phyloP scores from a whole-genome alignment of 2,888 invertebrate species.

The Tridacna gigas region DNA sequence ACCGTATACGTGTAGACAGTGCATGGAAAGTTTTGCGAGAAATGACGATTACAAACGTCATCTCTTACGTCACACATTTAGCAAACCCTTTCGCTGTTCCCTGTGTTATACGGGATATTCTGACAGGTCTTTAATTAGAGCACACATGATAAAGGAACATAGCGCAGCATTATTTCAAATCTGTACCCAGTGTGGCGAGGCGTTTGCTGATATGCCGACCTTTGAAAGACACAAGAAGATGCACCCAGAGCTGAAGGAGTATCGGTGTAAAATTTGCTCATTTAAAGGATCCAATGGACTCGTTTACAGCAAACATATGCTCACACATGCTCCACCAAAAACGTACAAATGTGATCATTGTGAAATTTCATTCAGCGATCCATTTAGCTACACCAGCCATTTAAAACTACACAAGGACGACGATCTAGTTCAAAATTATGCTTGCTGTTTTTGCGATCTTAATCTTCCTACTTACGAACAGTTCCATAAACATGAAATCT shows the following conservation, averaged over 20 bases:
- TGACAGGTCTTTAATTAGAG: slow-evolving; percentile 73
- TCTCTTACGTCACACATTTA: slow-evolving; percentile 74
- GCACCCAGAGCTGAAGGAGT: slow-evolving; percentile 74
- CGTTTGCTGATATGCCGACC: slow-evolving; percentile 63
- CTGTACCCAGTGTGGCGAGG: slow-evolving; percentile 76
- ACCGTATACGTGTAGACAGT: slow-evolving; percentile 73
- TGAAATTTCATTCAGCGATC: slow-evolving; percentile 70
- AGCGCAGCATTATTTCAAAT: slow-evolving; percentile 68
- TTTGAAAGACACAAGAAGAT: slow-evolving; percentile 74
- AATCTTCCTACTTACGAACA: slow-evolving; percentile 70
- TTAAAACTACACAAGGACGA: slow-evolving; percentile 73
- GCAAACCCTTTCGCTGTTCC: slow-evolving; percentile 75
- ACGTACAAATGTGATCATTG: slow-evolving; percentile 72
- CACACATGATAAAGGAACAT: slow-evolving; percentile 75
- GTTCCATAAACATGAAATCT: slow-evolving; percentile 76
- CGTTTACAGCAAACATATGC: slow-evolving; percentile 73
- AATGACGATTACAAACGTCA: slow-evolving; percentile 78
- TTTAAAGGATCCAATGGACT: slow-evolving; percentile 74
- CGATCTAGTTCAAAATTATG: slow-evolving; percentile 63
- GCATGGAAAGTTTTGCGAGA: slow-evolving; percentile 74
- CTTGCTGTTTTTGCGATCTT: slow-evolving; percentile 76
- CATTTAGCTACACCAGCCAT: slow-evolving; percentile 76
- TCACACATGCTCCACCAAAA: slow-evolving; percentile 67
- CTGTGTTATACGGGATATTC: slow-evolving; percentile 76
- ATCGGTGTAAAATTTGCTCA: slow-evolving; percentile 70